Percentiles rank a stretch among this genome's conserved stretches.
Evolutionary conservation across 2,888 invertebrate genomes (phyloP).

Genomic region (Mythimna ferrago): DNA sequence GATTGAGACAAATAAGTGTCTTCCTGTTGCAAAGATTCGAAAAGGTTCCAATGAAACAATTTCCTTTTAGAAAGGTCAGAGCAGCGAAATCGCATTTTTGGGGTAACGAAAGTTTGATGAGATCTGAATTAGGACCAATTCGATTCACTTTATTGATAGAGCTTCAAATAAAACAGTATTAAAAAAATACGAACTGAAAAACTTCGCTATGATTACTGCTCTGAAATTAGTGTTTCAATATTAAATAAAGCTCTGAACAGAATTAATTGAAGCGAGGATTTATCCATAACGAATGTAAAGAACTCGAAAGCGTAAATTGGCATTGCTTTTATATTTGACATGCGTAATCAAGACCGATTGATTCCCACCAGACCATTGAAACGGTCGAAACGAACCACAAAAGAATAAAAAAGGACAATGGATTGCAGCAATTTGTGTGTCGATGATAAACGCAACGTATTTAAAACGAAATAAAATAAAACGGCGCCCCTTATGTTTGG

Average conservation of each 20-base stretch:
- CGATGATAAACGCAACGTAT: constrained; percentile 58
- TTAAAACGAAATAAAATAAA: constrained; percentile 63
- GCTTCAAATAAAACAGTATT: constrained; percentile 2
- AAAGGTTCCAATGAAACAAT: constrained; percentile 25
- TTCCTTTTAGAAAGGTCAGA: constrained; percentile 8
- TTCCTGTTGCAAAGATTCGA: constrained; percentile 11
- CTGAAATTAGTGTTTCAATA: constrained; percentile 3
- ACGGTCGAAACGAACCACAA: constrained; percentile 33
- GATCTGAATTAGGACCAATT: constrained; percentile 5
- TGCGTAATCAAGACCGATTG: constrained; percentile 50
- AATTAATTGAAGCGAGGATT: constrained; percentile 27
- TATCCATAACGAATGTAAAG: constrained; percentile 14
- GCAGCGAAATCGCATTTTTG: constrained; percentile 4
- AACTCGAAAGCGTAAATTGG: constrained; percentile 38
- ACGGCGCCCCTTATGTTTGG: constrained; percentile 29
- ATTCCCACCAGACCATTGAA: constrained; percentile 55
- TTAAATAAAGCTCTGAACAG: constrained; percentile 13
- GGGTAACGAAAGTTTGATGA: constrained; percentile 2
- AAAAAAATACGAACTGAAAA: background rate
- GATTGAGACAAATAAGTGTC: constrained; percentile 34
- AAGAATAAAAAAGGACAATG: constrained; percentile 53
- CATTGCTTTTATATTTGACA: constrained; percentile 33
- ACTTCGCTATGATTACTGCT: background rate
- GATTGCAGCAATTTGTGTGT: constrained; percentile 52
- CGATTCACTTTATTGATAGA: constrained; percentile 3